A percentile compares a stretch with the other conserved stretches of the same genome.
phyloP scores from a whole-genome alignment of 2,797 vertebrate species.

The Gastrophryne carolinensis region DNA sequence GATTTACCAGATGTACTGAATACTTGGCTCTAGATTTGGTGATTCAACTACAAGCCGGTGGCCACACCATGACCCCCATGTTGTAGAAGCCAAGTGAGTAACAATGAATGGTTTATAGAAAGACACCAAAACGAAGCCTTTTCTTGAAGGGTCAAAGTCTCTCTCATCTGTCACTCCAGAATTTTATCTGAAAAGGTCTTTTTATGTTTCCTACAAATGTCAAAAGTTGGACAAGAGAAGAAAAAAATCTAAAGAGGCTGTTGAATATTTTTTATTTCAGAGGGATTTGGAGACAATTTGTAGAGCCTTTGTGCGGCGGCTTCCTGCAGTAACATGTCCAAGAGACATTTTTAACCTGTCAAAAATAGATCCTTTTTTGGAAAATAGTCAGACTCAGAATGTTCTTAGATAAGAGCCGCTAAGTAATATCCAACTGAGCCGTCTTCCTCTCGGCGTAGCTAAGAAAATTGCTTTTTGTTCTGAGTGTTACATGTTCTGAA shows the following conservation, averaged over 20 bases:
- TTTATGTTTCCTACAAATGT: slow-evolving; percentile 38
- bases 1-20: background rate
- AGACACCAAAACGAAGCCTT: background rate
- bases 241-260: slow-evolving; percentile 8
- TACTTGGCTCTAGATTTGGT: background rate
- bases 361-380: slow-evolving; percentile 23
- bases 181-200: slow-evolving; percentile 37
- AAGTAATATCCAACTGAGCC: background rate
- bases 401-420: background rate
- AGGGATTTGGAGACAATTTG: slow-evolving; percentile 1
- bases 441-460: too few relatives aligned
- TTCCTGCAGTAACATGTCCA: background rate
- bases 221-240: slow-evolving; percentile 23
- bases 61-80: background rate
- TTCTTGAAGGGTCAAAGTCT: background rate
- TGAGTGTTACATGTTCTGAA: background rate
- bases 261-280: slow-evolving; percentile 5
- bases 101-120: slow-evolving; percentile 17
- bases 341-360: background rate
- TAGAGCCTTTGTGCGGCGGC: slow-evolving; percentile 14
- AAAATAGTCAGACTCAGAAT: background rate
- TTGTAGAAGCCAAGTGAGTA: background rate
- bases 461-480: background rate
- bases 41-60: background rate
- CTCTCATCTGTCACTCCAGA: background rate